Evolutionary conservation across 2,888 invertebrate species (phyloP).

Genomic region (Lymantria dispar): DNA sequence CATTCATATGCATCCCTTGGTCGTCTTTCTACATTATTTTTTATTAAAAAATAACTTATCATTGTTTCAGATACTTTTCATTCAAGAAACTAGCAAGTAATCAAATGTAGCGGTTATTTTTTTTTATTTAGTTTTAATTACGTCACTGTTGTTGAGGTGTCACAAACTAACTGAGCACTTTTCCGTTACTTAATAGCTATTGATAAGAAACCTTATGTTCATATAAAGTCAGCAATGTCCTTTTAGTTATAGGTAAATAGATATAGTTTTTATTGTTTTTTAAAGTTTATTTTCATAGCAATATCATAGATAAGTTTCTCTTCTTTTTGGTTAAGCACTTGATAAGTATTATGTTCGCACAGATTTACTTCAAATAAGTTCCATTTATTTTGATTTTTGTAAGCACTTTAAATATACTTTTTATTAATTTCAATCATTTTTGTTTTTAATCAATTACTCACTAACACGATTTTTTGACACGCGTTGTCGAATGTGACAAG

Average conservation of each 20-base stretch:
- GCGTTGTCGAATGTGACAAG: too few relatives aligned
- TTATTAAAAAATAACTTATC: too few relatives aligned
- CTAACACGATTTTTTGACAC: too few relatives aligned
- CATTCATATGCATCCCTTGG: too few relatives aligned
- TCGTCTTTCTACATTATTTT: too few relatives aligned
- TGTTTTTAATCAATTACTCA: too few relatives aligned
- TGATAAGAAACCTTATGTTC: constrained; percentile 10
- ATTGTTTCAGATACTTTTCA: not conserved
- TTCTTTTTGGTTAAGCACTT: too few relatives aligned
- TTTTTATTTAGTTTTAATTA: not conserved
- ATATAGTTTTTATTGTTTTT: constrained; percentile 34
- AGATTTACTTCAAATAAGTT: too few relatives aligned
- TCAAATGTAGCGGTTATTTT: not conserved
- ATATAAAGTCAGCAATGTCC: constrained; percentile 45
- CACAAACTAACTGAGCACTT: constrained; percentile 31
- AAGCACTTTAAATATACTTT: too few relatives aligned
- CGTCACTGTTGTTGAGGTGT: not conserved
- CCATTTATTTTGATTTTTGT: too few relatives aligned
- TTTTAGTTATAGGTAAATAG: constrained; percentile 37
- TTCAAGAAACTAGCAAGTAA: not conserved
- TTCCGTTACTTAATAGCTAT: constrained; percentile 46
- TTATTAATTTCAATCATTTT: too few relatives aligned
- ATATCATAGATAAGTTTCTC: not conserved
- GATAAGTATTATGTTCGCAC: too few relatives aligned
- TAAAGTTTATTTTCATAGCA: constrained; percentile 18